Base-by-base conservation (phyloP, 2,797 vertebrate species). In the Pelobates cultripes region DNA sequence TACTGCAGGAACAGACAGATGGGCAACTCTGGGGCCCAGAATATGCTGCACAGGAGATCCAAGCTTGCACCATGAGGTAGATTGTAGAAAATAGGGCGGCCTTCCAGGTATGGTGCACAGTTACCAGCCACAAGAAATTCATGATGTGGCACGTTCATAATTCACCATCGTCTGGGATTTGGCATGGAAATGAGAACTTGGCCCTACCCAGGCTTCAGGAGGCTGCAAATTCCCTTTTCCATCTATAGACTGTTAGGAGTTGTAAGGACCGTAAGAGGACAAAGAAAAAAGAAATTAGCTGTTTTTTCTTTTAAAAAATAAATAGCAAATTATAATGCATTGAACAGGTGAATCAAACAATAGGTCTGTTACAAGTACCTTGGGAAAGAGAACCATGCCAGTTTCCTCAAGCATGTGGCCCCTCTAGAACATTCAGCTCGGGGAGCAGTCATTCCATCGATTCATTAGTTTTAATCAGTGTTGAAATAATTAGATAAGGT, bases 131-230 rank as follows among this genome's bases (percentile, higher is more conserved):
- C 96, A 97, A 94, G 96, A 97, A 96, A 97, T 95, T 98, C 97
- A 98, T 98, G 96, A 92, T 98, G 97, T 96, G 96, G 94, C 96
- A 95, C 95, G 96, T 95, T 97, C 97, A 98, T 99, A 96, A 94
- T 97, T 97, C 94, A 95, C 94, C 96, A 97, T 96, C 93, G 93
- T 94, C 92, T 93, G 95, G 95, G 87, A 89, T 88, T 90, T 88
- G 90, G 88, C 86, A 88, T 70, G 88, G 89, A 87, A 90, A 92
- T 89, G 87, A 89, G 87, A 89, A 90, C 89, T 92, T 84, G 91
- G 94, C 95, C 94, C 94, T 96, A 97, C 94, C 96, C 96, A 92
- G 96, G 95, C 94, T 96, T 95, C 92, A 95, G 95, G 93, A 94
- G 91, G 90, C 92, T 88, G 88, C 91, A 91, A 94, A 93, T 95